Conservation (phyloP, 1,140 invertebrate genomes). For the Trachymyrmex cornetzi region DNA sequence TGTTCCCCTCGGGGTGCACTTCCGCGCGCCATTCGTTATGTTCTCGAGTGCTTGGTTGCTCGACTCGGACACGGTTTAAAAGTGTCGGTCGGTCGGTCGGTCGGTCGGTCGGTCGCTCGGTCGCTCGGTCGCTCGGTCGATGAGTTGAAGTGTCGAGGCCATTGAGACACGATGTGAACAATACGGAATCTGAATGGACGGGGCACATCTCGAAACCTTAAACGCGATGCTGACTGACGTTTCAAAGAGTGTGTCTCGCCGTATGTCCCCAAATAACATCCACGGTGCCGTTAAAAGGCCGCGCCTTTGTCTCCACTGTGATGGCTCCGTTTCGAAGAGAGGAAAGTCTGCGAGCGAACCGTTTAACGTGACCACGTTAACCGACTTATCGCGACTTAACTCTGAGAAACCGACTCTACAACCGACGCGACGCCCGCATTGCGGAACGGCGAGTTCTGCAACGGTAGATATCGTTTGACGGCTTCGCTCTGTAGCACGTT, state of each 20-base stretch:
- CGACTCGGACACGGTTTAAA: constrained; percentile 59
- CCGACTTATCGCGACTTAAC: constrained; percentile 62
- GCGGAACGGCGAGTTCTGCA: constrained; percentile 31
- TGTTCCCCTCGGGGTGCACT: constrained; percentile 2
- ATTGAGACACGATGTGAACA: constrained; percentile 62
- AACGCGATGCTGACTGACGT: constrained; percentile 32
- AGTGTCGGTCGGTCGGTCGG: constrained; percentile 57
- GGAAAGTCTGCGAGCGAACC: constrained; percentile 24
- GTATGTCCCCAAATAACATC: constrained; percentile 23
- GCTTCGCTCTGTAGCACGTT: constrained; percentile 9
- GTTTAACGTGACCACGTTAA: constrained; percentile 64
- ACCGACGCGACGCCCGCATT: constrained; percentile 31
- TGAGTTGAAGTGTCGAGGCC: constrained; percentile 39
- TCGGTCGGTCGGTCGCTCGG: constrained; percentile 51
- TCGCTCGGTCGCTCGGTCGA: constrained; percentile 59
- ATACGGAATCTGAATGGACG: constrained; percentile 43
- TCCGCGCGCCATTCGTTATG: constrained; percentile 7
- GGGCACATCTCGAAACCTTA: constrained; percentile 42
- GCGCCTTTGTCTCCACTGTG: constrained; percentile 36
- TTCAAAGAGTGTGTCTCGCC: constrained; percentile 28
- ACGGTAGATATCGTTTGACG: constrained; percentile 28
- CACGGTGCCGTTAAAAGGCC: constrained; percentile 41
- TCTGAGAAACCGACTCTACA: constrained; percentile 6
- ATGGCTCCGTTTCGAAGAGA: constrained; percentile 3
- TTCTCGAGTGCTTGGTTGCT: constrained; percentile 45